Base-by-base conservation (phyloP, 2,888 invertebrate genomes). In the Tenthredo livida region DNA sequence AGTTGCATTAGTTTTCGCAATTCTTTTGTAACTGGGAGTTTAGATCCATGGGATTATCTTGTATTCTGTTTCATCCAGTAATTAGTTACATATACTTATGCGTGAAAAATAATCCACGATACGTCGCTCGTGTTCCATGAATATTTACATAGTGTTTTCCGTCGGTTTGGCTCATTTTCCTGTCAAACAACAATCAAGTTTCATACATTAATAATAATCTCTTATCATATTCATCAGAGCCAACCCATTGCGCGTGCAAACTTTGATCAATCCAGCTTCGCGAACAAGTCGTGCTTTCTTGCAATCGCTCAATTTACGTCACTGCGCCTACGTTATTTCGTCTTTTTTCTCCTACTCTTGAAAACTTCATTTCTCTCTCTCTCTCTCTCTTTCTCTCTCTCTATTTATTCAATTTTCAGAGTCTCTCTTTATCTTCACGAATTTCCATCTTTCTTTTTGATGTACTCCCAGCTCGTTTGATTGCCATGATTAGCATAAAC, bases 31-130 rank as follows among this genome's bases (percentile, higher is more conserved):
- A 1, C n/a, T 33, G 21, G 43, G 17, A 43, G 21, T n/a, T 4
- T 73, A 40, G 21, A 73, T 73, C 72, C 21, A 73, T 73, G 72
- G 72, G 72, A 73, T 43, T 43, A 43, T 73, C 72, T 73, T 73
- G 21, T 40, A 61, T 61, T 61, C 25, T 61, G 61, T 61, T 61
- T 73, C 72, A 21, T 73, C 10, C 40, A 40, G 43, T 73, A 40
- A 73, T 73, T 73, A 73, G 43, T 37, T 40, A 21, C 43, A 43
- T 43, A 43, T 29, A 29, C 33, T 17, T 33, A 67, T 25, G 33
- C 33, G 17, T 33, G 61, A 25, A 10, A 61, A n/a, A n/a, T n/a
- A n/a, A 67, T 67, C 17, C 6, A 1, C 33, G 5, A 67, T 29
- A 67, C 6, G 17, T 67, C 72, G 43, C 21, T 67, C 72, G 43